Evolutionary conservation across 92 coral and sea anemone species (phyloP).

Genomic region (Pocillopora grandis): DNA sequence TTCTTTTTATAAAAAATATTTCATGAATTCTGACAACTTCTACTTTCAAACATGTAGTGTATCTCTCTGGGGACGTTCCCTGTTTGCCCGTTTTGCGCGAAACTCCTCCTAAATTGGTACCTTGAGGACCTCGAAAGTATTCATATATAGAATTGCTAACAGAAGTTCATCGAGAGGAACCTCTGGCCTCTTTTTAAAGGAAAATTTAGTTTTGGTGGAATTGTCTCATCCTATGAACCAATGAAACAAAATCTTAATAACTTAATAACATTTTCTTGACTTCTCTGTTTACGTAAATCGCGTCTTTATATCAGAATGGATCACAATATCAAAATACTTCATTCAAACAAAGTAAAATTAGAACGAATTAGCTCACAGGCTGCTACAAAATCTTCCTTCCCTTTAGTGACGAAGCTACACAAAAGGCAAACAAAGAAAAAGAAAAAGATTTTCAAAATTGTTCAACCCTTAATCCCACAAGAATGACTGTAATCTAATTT

Average conservation of each 20-base stretch:
- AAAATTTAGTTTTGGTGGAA: not conserved
- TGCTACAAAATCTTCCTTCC: not conserved
- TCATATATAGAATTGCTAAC: not conserved
- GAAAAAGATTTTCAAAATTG: no score
- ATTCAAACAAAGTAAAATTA: not conserved
- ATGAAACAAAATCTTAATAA: not conserved
- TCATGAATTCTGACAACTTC: not conserved
- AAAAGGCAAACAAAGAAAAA: no score
- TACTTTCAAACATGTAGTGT: not conserved
- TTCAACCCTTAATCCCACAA: no score
- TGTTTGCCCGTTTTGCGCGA: not conserved
- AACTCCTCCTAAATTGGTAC: not conserved
- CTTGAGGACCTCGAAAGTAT: not conserved
- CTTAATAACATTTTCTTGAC: conserved; percentile 2
- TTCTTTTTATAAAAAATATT: conserved; percentile 5
- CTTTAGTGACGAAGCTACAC: no score
- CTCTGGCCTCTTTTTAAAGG: not conserved
- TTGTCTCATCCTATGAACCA: not conserved
- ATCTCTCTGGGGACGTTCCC: not conserved
- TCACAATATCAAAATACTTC: not conserved
- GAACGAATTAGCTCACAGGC: not conserved
- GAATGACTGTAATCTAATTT: no score
- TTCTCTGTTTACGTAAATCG: not conserved
- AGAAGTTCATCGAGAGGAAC: no score
- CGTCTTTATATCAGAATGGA: not conserved